These are phyloP conservation scores for Netelia melanura DNA, from an alignment of 2,888 invertebrate species.

Conservation along the genomic window DNA sequence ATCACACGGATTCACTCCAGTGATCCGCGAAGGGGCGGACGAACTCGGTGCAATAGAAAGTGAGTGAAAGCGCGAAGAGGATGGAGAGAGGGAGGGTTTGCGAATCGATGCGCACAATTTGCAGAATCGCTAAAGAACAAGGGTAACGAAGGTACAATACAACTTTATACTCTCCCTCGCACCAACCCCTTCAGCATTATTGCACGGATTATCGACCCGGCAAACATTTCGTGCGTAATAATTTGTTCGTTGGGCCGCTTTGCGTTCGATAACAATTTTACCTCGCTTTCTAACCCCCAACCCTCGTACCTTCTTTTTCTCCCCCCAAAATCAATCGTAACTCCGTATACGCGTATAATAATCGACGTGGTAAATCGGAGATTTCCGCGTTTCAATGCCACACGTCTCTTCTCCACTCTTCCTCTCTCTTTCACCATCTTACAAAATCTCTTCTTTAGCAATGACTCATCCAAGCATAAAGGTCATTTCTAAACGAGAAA, in stretches of 20 bases:
- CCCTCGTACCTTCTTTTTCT: background rate
- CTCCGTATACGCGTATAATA: background rate
- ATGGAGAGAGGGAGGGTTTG: slow-evolving; percentile 1
- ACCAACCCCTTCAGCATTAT: slow-evolving; percentile 43
- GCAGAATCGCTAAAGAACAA: slow-evolving; percentile 50
- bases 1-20: slow-evolving; percentile 44
- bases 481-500: slow-evolving; percentile 50
- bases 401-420: background rate
- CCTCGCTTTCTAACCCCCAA: background rate
- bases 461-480: slow-evolving; percentile 26
- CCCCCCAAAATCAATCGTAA: background rate
- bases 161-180: background rate
- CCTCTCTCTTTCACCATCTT: background rate
- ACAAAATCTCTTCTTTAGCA: background rate
- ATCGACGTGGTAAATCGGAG: background rate
- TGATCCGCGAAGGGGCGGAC: slow-evolving; percentile 13
- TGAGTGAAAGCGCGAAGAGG: background rate
- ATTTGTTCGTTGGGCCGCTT: slow-evolving; percentile 57
- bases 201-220: slow-evolving; percentile 65
- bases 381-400: slow-evolving; percentile 10
- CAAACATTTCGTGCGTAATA: slow-evolving; percentile 68
- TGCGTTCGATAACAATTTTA: slow-evolving; percentile 43
- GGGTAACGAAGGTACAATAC: slow-evolving; percentile 33
- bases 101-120: slow-evolving; percentile 55
- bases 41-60: background rate